Conservation (phyloP, 2,113 vertebrate species). For the Xerus inauris region DNA sequence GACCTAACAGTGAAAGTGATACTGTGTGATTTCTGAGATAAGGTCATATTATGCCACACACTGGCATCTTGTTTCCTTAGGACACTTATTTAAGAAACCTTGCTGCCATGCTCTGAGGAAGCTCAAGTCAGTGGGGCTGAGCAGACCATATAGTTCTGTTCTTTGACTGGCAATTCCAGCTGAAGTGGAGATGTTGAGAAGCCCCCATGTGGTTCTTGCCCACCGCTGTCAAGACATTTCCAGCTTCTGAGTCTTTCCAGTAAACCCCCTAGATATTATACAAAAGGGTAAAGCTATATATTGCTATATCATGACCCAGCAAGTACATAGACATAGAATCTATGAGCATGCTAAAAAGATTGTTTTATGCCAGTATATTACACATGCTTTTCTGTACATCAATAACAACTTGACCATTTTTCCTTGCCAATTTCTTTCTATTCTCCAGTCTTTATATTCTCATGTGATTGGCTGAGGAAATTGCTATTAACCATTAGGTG, state of each 20-base stretch:
- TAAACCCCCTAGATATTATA: not conserved
- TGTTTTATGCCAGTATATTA: not conserved
- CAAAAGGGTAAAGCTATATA: not conserved
- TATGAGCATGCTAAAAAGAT: not conserved
- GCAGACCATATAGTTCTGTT: not conserved
- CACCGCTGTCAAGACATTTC: not conserved
- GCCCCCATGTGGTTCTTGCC: not conserved
- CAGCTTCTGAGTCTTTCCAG: not conserved
- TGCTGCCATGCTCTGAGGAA: not conserved
- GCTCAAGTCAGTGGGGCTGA: not conserved
- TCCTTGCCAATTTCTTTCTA: not conserved
- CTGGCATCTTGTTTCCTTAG: not conserved
- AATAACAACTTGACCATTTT: not conserved
- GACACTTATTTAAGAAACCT: not conserved
- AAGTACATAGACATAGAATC: not conserved
- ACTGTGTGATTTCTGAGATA: not conserved
- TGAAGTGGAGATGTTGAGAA: not conserved
- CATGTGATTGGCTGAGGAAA: not conserved
- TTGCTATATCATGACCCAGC: not conserved
- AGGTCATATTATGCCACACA: not conserved
- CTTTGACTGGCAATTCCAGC: not conserved
- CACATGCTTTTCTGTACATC: not conserved
- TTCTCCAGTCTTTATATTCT: not conserved
- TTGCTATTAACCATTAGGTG: not conserved
- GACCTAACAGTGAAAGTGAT: not conserved